phyloP scores from a whole-genome alignment of 2,888 invertebrate genomes.

The Poecilobothrus nobilitatus region DNA sequence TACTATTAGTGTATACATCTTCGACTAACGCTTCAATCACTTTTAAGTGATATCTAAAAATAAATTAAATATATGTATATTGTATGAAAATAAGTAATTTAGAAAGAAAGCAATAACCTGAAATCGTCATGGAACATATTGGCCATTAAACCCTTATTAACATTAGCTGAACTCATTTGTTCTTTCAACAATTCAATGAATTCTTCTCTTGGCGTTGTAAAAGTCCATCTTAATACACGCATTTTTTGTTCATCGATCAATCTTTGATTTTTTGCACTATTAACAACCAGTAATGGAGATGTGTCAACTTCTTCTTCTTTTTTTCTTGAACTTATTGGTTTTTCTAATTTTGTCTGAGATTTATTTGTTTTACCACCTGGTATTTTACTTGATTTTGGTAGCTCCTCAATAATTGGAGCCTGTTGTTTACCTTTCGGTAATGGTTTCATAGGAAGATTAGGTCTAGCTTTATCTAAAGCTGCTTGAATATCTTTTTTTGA shows the following conservation, averaged over 20 bases:
- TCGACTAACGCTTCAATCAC: conserved; percentile 85
- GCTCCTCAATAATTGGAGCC: conserved; percentile 46
- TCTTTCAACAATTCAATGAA: conserved; percentile 86
- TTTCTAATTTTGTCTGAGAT: conserved; percentile 25
- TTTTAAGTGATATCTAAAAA: conserved; percentile 79
- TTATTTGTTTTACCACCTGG: conserved; percentile 37
- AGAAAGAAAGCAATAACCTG: conserved; percentile 47
- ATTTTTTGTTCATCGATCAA: conserved; percentile 89
- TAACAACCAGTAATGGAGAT: conserved; percentile 67
- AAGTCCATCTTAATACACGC: conserved; percentile 92
- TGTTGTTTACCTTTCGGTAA: conserved; percentile 54
- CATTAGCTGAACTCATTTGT: conserved; percentile 79
- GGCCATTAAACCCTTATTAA: conserved; percentile 76
- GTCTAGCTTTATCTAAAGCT: conserved; percentile 75
- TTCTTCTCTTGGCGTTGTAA: conserved; percentile 84
- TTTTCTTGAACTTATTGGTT: conserved; percentile 51
- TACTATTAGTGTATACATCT: conserved; percentile 68
- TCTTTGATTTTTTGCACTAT: conserved; percentile 85
- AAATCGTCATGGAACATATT: conserved; percentile 95
- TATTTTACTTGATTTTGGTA: conserved; percentile 46
- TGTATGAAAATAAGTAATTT: neutral
- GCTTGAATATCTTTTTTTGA: conserved; percentile 69
- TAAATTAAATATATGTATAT: conserved; percentile 5
- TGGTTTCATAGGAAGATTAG: conserved; percentile 74
- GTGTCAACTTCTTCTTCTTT: conserved; percentile 80